Evolutionary conservation across 2,797 vertebrate genomes (phyloP), one percentile per base, ranked within the genome.

Genomic region (Rhynchotus rufescens): DNA sequence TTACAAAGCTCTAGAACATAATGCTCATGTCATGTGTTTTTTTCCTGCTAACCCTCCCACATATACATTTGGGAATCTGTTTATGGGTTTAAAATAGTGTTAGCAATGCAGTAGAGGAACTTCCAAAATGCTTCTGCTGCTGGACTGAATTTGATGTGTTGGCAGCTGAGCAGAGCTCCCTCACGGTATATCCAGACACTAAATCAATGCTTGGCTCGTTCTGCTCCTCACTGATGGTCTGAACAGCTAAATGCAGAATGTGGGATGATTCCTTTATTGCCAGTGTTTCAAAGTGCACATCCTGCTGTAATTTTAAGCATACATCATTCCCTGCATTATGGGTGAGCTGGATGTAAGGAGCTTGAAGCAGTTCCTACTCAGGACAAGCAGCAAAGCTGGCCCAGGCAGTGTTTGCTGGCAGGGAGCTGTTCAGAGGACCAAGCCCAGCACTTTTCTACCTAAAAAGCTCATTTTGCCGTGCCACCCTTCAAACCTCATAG

Each of bases 401-500:
- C 30, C 2, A 5, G 64, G 82, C 49, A 60, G 61, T 9, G 49
- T 66, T 65, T 60, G 85, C 47, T 34, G 3, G 38, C 47, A 26
- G 42, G 34, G 62, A 47, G 59, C 26, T 20, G 26, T 54, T 68
- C 49, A 69, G 66, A 88, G 93, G 90, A 95, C 82, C 90, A 84
- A 6, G n/a, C 15, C 40, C 40, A 30, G 40, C 7, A 3, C 25
- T 66, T 80, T 83, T 28, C 42, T n/a, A 1, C 30, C 23, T 72
- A 38, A 79, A 71, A 38, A 54, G 34, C 30, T n/a, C 28, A 82
- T 92, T 71, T 74, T 36, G 38, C 69, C 1, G 0, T 47, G 47
- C 36, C 71, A 21, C 26, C 45, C 64, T 28, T 25, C 15, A 44
- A 23, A 34, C 20, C 44, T 85, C 26, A 73, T 26, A 30, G 72